Conservation (phyloP, 2,113 vertebrate species). For the Scytalopus superciliaris region DNA sequence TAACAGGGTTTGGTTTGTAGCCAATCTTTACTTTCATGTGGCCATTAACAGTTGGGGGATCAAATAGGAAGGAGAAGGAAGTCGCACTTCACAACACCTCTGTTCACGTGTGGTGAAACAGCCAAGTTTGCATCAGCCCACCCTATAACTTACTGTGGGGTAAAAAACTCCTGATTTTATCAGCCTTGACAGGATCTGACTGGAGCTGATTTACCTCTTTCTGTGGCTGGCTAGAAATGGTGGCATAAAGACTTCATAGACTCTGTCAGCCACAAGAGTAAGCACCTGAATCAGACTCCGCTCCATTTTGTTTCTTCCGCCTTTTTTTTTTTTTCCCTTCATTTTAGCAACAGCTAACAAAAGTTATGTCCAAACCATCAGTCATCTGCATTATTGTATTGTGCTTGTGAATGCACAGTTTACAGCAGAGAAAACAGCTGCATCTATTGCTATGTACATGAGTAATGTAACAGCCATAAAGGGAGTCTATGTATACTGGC, state of each 20-base stretch:
- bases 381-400: neutral
- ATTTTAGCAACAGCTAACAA: neutral
- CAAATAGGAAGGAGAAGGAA: neutral
- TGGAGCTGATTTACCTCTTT: neutral
- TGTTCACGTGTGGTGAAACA: neutral
- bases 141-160: neutral
- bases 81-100: neutral
- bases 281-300: neutral
- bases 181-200: neutral
- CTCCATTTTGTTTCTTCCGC: neutral
- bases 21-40: neutral
- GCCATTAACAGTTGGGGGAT: neutral
- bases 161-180: neutral
- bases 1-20: neutral
- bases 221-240: neutral
- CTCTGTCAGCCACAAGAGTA: accelerated
- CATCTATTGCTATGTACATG: neutral
- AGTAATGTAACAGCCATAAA: neutral
- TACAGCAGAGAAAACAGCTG: neutral
- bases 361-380: neutral
- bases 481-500: neutral
- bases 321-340: neutral
- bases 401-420: neutral
- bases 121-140: neutral
- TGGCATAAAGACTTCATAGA: neutral